A percentile compares a stretch with the other conserved stretches of the same genome.
phyloP scores from a whole-genome alignment of 2,797 vertebrate species.

The Parauchenoglanis ngamensis region DNA sequence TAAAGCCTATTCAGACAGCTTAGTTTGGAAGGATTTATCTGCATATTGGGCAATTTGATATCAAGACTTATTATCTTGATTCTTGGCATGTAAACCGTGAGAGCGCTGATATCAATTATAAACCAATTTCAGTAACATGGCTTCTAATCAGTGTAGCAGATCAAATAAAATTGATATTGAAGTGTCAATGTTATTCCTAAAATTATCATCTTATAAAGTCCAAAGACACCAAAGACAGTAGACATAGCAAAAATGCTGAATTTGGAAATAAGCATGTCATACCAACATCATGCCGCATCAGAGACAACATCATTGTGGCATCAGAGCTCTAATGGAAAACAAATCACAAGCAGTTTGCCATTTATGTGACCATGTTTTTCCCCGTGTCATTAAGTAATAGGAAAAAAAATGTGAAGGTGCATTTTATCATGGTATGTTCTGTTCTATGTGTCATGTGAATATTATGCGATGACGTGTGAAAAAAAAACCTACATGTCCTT shows the following conservation, averaged over 20 bases:
- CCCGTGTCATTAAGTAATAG: not conserved
- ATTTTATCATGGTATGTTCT: not conserved
- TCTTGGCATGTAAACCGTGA: not conserved
- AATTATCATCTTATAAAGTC: not conserved
- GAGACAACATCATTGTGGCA: no score
- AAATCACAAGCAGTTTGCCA: no score
- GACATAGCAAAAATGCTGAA: not conserved
- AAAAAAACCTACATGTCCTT: not conserved
- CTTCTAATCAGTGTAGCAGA: no score
- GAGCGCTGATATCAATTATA: not conserved
- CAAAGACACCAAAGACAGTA: not conserved
- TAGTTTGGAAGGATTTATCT: not conserved
- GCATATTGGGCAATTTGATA: not conserved
- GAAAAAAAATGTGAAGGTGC: not conserved
- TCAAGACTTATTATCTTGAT: not conserved
- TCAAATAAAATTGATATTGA: not conserved
- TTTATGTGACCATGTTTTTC: not conserved
- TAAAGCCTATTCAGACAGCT: not conserved
- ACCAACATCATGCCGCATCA: no score
- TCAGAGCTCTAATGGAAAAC: not conserved
- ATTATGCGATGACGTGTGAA: not conserved
- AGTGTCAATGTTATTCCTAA: not conserved
- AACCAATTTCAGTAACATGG: not conserved
- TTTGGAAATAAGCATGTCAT: not conserved
- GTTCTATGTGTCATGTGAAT: not conserved